These are phyloP conservation scores for Melanotaenia duboulayi DNA, from an alignment of 2,113 vertebrate genomes.

Conservation along the genomic window DNA sequence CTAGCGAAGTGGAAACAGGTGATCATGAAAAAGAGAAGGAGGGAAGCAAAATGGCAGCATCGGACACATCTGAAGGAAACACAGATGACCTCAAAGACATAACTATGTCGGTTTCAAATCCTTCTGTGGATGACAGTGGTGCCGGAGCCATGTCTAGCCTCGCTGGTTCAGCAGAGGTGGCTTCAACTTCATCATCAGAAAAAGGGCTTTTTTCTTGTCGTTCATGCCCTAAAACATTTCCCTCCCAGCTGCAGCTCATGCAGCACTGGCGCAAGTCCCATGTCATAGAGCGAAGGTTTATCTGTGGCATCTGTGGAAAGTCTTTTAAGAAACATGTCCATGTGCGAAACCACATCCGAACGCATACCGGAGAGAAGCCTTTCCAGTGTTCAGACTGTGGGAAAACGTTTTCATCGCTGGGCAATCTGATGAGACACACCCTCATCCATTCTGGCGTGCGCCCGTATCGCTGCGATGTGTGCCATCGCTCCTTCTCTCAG, in stretches of 20 bases:
- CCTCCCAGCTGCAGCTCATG: constrained; percentile 83
- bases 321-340: constrained; percentile 91
- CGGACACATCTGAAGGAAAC: constrained; percentile 1
- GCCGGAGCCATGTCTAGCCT: neutral
- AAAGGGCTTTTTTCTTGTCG: constrained; percentile 80
- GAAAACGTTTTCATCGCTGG: constrained; percentile 88
- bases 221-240: constrained; percentile 84
- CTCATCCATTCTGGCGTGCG: constrained; percentile 89
- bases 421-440: constrained; percentile 89
- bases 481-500: constrained; percentile 89
- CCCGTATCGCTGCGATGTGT: constrained; percentile 88
- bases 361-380: constrained; percentile 90
- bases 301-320: constrained; percentile 87
- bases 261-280: constrained; percentile 86
- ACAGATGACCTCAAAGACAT: neutral
- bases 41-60: constrained; percentile 1
- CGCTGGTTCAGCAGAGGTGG: constrained; percentile 35
- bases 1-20: neutral
- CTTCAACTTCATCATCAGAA: constrained; percentile 33
- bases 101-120: neutral
- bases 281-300: constrained; percentile 82
- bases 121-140: neutral
- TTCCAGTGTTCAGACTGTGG: constrained; percentile 90
- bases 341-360: constrained; percentile 89
- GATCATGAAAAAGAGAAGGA: constrained; percentile 34